Base-by-base conservation (phyloP, 2,113 vertebrate genomes). In the Coreoperca whiteheadi region DNA sequence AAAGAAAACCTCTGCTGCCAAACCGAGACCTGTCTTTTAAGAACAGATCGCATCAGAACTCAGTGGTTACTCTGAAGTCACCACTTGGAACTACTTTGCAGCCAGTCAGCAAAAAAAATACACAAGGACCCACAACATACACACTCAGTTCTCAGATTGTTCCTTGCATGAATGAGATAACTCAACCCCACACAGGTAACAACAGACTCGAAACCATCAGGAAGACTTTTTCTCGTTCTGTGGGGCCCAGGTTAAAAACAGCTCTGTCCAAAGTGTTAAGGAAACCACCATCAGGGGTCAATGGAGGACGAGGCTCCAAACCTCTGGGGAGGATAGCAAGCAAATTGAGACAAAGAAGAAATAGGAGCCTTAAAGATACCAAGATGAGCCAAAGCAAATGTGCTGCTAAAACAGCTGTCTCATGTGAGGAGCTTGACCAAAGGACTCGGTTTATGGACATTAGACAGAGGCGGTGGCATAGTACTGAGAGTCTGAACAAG, bases 341-440 rank as follows among this genome's bases (percentile, higher is more conserved):
- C 73, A 87, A 81, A 73, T 74, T 89, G 82, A 93, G 54, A 85
- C 75, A 66, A 82, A 89, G 90, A 28, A 92, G 89, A 89, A 86
- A 89, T 16, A 77, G 82, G 39, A 78, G 43, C 72, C 32, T 84
- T 4, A 91, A 78, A 88, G 88, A 93, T 18, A 8, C 39, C n/a
- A 82, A 74, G 75, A 88, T 88, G 60, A 93, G 82, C 28, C 67
- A 75, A 83, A 82, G 90, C 71, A 90, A 91, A 53, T 90, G 81
- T 59, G 75, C 66, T n/a, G 83, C 95, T 41, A 94, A 95, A 83
- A 81, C 90, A 74, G 83, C 93, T 0, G 82, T 94, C 20, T 97
- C 96, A 2, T 96, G 93, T 85, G 96, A 96, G 77, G 96, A 95
- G 79, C 95, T 97, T 30, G 94, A 95, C 43, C 95, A 94, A 48